Evolutionary conservation across 2,797 vertebrate genomes (phyloP), one percentile per base, ranked within the genome.

Genomic region (Galaxias olidus): DNA sequence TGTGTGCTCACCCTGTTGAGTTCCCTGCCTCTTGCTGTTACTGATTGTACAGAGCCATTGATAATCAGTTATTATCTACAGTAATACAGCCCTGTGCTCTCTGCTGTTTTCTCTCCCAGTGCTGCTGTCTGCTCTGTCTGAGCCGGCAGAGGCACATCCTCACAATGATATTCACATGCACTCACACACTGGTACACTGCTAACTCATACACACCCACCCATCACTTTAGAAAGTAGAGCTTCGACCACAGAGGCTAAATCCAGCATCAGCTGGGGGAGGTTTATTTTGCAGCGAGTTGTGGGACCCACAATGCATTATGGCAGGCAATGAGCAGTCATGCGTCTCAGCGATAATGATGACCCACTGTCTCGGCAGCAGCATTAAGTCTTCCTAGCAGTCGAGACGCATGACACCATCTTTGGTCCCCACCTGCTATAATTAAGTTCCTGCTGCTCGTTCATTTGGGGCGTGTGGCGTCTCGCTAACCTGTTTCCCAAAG

Each of bases 361-460:
- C 87, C 89, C 73, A 65, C 83, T 64, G 86, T 73, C 79, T 85
- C 63, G 69, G 76, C 78, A 75, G 80, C 79, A 63, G 48, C 61
- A 43, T 68, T 75, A 56, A 67, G 72, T 69, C 79, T 63, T 55
- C 71, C 80, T 73, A 60, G 57, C 73, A 62, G 57, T 71, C 76
- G 59, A 65, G 74, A 74, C 69, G 73, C 83, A 84, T 77, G 74
- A 86, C 76, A 79, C 68, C 52, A 69, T 59, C 80, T 85, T 78
- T 80, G 74, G 66, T 82, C 78, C 84, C 87, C 82, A 87, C 84
- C 81, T 86, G 82, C 84, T 85, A 83, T 87, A 89, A 91, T 92
- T 91, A 92, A 78, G 70, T 81, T 73, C 91, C 85, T 78, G 88
- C 89, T 91, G 90, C 78, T 82, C 47, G 77, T 81, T 81, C 60